Evolutionary conservation across 35 echinoderm and acorn worm species (phyloP).

Genomic region (Stichopus chloronotus): DNA sequence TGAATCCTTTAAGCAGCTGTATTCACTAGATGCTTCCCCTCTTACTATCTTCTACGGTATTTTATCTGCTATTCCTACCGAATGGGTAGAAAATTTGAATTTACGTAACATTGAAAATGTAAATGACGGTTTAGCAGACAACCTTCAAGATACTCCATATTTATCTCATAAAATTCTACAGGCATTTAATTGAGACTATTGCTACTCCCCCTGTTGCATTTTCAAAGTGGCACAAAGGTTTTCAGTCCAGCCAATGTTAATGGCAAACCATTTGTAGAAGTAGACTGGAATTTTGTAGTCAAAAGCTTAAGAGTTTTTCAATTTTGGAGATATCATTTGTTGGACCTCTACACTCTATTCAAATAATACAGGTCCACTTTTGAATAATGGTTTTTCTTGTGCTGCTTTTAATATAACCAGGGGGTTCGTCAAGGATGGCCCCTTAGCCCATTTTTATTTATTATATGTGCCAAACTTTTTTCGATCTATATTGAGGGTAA

Average conservation of each 20-base stretch:
- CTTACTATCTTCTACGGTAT: neutral
- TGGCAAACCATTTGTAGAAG: conserved; percentile 3
- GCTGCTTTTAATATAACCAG: too few relatives aligned
- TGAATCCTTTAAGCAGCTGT: neutral
- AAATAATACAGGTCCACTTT: too few relatives aligned
- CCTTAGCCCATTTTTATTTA: too few relatives aligned
- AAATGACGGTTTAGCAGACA: neutral
- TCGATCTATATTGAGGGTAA: too few relatives aligned
- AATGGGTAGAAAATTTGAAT: neutral
- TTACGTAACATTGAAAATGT: neutral
- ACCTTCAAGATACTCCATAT: neutral
- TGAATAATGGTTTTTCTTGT: too few relatives aligned
- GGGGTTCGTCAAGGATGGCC: too few relatives aligned
- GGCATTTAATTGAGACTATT: neutral
- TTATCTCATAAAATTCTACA: neutral
- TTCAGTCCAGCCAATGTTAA: neutral
- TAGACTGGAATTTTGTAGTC: too few relatives aligned
- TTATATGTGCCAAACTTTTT: too few relatives aligned
- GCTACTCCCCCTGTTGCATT: neutral
- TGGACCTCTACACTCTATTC: too few relatives aligned
- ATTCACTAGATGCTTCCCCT: neutral
- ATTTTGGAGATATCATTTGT: too few relatives aligned
- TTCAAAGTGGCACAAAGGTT: neutral
- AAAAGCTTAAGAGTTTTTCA: too few relatives aligned
- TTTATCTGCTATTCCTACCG: neutral